These are phyloP conservation scores for Hecatera dysodea DNA, from an alignment of 2,888 invertebrate species.

Conservation along the genomic window DNA sequence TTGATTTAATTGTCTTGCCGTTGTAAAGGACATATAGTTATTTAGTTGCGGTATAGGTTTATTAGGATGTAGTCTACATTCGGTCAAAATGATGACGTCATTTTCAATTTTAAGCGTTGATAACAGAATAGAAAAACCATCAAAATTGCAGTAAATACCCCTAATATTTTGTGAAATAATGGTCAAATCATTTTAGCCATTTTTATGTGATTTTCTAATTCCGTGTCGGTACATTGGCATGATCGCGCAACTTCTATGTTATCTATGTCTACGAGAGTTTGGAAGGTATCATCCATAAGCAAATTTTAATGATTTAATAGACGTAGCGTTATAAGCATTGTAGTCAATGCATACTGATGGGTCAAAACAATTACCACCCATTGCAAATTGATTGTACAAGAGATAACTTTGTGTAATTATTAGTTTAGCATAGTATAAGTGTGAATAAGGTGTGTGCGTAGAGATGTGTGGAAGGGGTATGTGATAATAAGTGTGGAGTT, in stretches of 20 bases:
- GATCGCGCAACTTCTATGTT: neutral
- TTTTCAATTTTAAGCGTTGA: neutral
- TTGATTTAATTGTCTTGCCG: neutral
- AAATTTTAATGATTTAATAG: too few species aligned
- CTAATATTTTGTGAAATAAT: neutral
- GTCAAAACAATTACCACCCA: too few species aligned
- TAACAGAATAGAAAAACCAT: neutral
- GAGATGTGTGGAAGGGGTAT: too few species aligned
- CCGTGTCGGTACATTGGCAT: neutral
- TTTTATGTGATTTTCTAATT: neutral
- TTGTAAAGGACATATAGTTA: neutral
- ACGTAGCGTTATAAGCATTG: too few species aligned
- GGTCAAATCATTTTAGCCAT: too few species aligned
- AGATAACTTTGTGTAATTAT: too few species aligned
- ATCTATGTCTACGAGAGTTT: neutral
- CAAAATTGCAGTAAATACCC: too few species aligned
- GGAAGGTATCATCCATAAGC: neutral
- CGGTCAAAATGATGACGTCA: neutral
- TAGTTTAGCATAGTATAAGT: too few species aligned
- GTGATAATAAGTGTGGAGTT: too few species aligned
- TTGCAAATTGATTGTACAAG: too few species aligned
- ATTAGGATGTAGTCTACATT: neutral
- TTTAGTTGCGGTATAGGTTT: neutral
- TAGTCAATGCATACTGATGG: too few species aligned
- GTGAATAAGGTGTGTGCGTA: too few species aligned